Percentiles rank a stretch among this genome's conserved stretches.
Evolutionary conservation across 2,113 vertebrate genomes (phyloP).

Genomic region (Microcebus murinus): DNA sequence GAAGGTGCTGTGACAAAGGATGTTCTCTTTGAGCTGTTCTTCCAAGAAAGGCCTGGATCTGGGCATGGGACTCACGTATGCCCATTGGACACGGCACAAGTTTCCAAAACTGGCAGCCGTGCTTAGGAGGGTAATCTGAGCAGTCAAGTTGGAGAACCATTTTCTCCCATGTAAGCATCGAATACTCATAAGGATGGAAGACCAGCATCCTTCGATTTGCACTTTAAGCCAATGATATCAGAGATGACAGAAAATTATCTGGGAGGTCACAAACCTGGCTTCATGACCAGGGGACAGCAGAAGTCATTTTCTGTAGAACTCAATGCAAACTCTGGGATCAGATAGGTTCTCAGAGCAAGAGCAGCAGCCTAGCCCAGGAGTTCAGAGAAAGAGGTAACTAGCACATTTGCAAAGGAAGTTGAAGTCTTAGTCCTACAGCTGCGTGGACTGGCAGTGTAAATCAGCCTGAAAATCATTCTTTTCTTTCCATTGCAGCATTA

Average conservation of each 20-base stretch:
- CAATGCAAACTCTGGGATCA: neutral
- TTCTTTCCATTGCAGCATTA: slow-evolving; percentile 22
- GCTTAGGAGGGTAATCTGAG: neutral
- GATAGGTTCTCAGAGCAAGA: neutral
- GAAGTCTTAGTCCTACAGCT: neutral
- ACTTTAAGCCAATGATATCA: neutral
- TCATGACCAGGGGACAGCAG: slow-evolving; percentile 20
- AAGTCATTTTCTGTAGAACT: neutral
- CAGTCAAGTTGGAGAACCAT: neutral
- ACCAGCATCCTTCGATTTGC: neutral
- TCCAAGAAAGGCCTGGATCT: neutral
- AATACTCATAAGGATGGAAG: neutral
- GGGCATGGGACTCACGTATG: neutral
- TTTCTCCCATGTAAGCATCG: neutral
- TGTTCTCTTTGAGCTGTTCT: neutral
- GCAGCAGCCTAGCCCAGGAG: neutral
- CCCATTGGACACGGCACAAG: neutral
- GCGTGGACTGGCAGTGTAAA: neutral
- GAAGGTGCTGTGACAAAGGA: neutral
- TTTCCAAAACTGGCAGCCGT: neutral
- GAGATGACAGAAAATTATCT: neutral
- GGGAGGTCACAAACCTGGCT: neutral
- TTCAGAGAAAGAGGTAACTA: neutral
- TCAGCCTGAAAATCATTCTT: neutral
- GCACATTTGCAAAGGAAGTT: neutral